These are phyloP conservation scores for Keiferia lycopersicella DNA, from an alignment of 2,888 invertebrate genomes.

Conservation along the genomic window DNA sequence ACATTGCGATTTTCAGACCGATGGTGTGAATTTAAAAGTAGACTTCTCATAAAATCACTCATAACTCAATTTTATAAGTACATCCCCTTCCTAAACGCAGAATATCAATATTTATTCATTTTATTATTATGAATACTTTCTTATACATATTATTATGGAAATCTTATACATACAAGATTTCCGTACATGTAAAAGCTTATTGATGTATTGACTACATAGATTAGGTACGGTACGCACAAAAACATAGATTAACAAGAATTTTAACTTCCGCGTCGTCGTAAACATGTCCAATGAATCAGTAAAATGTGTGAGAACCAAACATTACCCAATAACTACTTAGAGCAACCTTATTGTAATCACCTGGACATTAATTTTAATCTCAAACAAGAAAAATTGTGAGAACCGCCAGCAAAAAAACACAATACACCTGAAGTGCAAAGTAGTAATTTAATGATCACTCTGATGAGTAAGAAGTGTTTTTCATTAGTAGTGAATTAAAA, in stretches of 20 bases:
- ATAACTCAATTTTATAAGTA: too few relatives aligned
- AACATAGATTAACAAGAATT: not conserved
- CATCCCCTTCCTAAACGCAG: too few relatives aligned
- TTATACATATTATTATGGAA: too few relatives aligned
- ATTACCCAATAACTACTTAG: constrained; percentile 17
- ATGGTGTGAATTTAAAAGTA: too few relatives aligned
- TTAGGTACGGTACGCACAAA: not conserved
- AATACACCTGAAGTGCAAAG: constrained; percentile 28
- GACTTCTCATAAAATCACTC: too few relatives aligned
- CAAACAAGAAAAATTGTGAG: constrained; percentile 30
- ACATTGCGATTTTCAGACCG: too few relatives aligned
- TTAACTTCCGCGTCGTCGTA: constrained; percentile 8
- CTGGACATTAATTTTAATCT: constrained; percentile 23
- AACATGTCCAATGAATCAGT: constrained; percentile 8
- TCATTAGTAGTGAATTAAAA: constrained; percentile 28
- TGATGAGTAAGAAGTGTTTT: constrained; percentile 26
- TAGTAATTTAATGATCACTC: constrained; percentile 30
- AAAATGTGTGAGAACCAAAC: constrained; percentile 19
- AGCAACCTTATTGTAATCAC: not conserved
- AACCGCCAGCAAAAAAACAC: constrained; percentile 18
- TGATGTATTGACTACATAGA: too few relatives aligned
- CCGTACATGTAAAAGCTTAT: too few relatives aligned
- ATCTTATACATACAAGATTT: too few relatives aligned
- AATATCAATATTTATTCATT: too few relatives aligned
- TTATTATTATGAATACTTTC: too few relatives aligned